Conservation (phyloP, 2,888 invertebrate species). For the Chaetogeoica ovagalla region DNA sequence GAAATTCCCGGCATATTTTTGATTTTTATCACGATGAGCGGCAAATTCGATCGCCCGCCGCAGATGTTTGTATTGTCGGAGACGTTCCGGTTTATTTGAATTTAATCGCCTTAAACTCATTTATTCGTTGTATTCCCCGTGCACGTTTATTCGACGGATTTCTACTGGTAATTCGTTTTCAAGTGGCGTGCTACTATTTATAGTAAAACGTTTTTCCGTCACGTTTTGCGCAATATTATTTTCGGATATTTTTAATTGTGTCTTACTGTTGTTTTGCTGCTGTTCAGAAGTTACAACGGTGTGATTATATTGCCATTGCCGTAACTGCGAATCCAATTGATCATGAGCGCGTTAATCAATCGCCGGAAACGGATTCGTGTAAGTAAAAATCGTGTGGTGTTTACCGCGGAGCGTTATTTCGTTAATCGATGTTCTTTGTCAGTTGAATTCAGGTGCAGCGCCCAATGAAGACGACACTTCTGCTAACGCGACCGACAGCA, state of each 20-base stretch:
- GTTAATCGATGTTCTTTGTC: background rate
- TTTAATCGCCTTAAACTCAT: conserved; percentile 20
- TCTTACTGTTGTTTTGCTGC: too few species aligned
- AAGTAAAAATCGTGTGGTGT: background rate
- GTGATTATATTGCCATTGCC: too few species aligned
- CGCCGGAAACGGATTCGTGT: conserved; percentile 39
- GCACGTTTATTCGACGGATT: background rate
- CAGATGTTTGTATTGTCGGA: background rate
- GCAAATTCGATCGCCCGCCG: background rate
- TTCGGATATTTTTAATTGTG: too few species aligned
- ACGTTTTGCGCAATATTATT: too few species aligned
- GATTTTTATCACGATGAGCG: conserved; percentile 10
- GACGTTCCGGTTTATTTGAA: conserved; percentile 10
- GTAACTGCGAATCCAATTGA: background rate
- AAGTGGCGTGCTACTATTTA: too few species aligned
- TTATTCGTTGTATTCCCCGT: background rate
- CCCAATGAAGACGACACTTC: conserved; percentile 42
- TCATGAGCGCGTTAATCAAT: conserved; percentile 41
- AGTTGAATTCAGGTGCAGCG: conserved; percentile 47
- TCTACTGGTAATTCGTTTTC: background rate
- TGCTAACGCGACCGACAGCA: conserved; percentile 47
- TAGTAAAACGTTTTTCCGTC: too few species aligned
- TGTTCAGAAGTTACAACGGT: too few species aligned
- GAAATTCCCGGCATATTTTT: conserved; percentile 29
- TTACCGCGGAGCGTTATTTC: background rate